Base-by-base conservation (phyloP, 2,888 invertebrate genomes). In the Gastracanthus pulcherrimus region DNA sequence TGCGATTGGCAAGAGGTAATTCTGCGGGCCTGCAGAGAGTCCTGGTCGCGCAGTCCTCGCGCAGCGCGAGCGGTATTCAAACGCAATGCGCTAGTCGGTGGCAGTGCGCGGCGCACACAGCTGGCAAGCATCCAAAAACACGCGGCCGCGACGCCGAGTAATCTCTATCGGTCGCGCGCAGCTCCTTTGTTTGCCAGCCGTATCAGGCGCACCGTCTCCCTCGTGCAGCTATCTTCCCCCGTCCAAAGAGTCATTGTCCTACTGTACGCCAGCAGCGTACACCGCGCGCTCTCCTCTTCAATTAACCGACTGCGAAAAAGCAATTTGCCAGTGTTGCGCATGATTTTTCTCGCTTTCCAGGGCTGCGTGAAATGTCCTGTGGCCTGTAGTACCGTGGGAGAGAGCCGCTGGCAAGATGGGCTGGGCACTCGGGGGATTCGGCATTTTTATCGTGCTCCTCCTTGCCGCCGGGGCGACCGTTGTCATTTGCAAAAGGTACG, bases 401-500 rank as follows among this genome's bases (percentile, higher is more conserved):
- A 34, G 23, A 9, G 11, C 38, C 19, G 11, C 13, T 0, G 5
- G 9, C 45, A 64, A 60, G n/a, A 90, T 90, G 90, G 87, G 89
- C 81, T 91, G 90, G 91, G 87, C 84, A 66, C 85, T 90, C 66
- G 88, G 88, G 78, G 86, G 86, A 77, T 86, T 91, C 69, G 88
- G 86, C 62, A 85, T 90, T 67, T 81, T 91, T 78, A 84, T 87
- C 76, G 86, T 90, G 80, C 72, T 88, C 77, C 67, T 88, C 81
- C 82, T 89, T 58, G 84, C 87, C 31, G 88, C 87, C 38, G 89
- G 89, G 11, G 88, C 87, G 26, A 85, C 88, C 13, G 80, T 90
- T 70, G 86, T 87, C 29, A 82, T 91, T 62, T 89, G 86, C 79
- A 89, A 86, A 86, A 90, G 90, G 91, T 90, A 84, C n/a, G n/a